These are phyloP conservation scores for Napeogenes inachia DNA, from an alignment of 2,888 invertebrate genomes.

Conservation along the genomic window DNA sequence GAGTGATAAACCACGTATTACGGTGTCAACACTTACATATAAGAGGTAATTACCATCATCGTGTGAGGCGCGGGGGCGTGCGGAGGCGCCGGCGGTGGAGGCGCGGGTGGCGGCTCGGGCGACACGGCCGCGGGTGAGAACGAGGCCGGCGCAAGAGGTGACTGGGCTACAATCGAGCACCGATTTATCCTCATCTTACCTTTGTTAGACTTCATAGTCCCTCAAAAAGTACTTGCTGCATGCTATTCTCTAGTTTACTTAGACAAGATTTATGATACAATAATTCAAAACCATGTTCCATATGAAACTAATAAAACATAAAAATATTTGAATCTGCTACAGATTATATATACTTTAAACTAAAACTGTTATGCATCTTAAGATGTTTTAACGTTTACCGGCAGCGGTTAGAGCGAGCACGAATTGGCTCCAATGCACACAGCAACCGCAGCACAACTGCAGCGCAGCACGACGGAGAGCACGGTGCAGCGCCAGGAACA, in stretches of 20 bases:
- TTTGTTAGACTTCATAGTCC: neutral
- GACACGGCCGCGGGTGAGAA: conserved; percentile 76
- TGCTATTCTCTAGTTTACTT: neutral
- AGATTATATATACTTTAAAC: too few relatives aligned
- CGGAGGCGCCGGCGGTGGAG: conserved; percentile 70
- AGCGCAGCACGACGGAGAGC: conserved; percentile 84
- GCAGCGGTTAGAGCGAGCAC: conserved; percentile 74
- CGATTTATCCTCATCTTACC: neutral
- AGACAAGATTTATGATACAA: too few relatives aligned
- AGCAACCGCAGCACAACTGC: conserved; percentile 86
- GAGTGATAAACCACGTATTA: conserved; percentile 74
- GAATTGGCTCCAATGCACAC: conserved; percentile 80
- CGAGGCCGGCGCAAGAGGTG: conserved; percentile 79
- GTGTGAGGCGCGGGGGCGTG: conserved; percentile 70
- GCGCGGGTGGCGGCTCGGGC: conserved; percentile 79
- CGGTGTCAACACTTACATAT: conserved; percentile 78
- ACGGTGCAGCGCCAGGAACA: conserved; percentile 87
- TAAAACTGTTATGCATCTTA: too few relatives aligned
- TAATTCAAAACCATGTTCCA: too few relatives aligned
- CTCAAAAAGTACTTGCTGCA: neutral
- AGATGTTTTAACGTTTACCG: conserved; percentile 43
- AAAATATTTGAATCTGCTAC: neutral
- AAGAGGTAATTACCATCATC: conserved; percentile 78
- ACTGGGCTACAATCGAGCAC: conserved; percentile 58
- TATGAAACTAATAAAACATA: too few relatives aligned